phyloP scores from a whole-genome alignment of 2,113 vertebrate species.

The Porphyrio hochstetteri region DNA sequence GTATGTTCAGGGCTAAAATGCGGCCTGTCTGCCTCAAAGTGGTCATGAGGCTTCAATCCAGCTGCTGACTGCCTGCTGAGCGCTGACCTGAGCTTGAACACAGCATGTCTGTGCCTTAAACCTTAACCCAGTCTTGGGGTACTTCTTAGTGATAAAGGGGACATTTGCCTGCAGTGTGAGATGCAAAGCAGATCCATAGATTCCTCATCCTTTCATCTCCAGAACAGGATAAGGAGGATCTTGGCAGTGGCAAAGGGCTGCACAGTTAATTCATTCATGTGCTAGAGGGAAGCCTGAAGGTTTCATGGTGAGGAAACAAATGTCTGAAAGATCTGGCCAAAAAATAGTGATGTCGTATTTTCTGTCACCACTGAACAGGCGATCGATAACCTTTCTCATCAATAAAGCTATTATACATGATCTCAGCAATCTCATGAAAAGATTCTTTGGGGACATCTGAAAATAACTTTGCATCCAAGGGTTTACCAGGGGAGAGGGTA shows the following conservation, averaged over 20 bases:
- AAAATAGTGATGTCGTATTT: not conserved
- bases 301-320: not conserved
- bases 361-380: not conserved
- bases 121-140: not conserved
- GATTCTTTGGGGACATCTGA: slow-evolving; percentile 15
- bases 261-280: slow-evolving; percentile 3
- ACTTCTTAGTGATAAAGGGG: slow-evolving; percentile 10
- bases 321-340: not conserved
- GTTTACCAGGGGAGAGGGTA: not conserved
- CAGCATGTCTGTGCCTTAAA: not conserved
- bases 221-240: not conserved
- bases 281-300: not conserved
- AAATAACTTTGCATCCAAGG: slow-evolving; percentile 37
- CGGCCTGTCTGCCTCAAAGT: not conserved
- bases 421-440: not conserved
- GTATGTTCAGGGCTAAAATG: not conserved
- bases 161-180: not conserved
- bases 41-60: not conserved
- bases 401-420: slow-evolving; percentile 9
- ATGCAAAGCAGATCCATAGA: slow-evolving; percentile 16
- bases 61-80: not conserved
- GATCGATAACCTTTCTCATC: not conserved
- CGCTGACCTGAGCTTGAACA: not conserved
- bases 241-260: not conserved
- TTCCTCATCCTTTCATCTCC: slow-evolving; percentile 16